phyloP scores from a whole-genome alignment of 2,113 vertebrate genomes.

The Tetrao urogallus region DNA sequence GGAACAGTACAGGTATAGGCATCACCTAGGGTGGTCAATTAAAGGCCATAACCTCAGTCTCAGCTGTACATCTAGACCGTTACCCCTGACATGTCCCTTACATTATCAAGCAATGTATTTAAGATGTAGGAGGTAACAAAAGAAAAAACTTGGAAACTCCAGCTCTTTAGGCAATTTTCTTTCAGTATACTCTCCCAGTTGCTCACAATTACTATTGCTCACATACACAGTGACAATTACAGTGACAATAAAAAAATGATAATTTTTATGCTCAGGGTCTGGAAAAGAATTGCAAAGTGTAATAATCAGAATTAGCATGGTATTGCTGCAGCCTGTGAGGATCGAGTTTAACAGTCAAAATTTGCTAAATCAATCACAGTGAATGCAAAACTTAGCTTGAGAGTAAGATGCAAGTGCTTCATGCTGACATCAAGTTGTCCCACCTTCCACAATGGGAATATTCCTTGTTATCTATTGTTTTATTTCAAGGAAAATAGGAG shows the following conservation, averaged over 20 bases:
- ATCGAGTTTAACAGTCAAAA: not conserved
- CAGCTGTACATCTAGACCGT: not conserved
- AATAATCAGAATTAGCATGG: not conserved
- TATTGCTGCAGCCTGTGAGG: not conserved
- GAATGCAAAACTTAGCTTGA: not conserved
- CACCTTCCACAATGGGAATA: not conserved
- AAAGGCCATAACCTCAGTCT: not conserved
- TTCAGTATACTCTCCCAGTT: not conserved
- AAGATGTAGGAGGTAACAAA: not conserved
- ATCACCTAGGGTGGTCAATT: not conserved
- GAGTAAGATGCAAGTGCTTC: not conserved
- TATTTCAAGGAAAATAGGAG: constrained; percentile 8
- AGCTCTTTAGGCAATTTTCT: not conserved
- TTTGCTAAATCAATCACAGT: not conserved
- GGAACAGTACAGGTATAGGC: fast-evolving
- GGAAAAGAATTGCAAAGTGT: not conserved
- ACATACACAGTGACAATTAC: not conserved
- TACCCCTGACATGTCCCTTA: not conserved
- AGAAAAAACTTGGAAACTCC: not conserved
- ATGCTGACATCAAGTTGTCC: not conserved
- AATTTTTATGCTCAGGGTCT: not conserved
- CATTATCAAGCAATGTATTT: not conserved
- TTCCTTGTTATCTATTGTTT: not conserved
- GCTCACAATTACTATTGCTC: not conserved
- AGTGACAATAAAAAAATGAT: not conserved